Base-by-base conservation (phyloP, 2,113 vertebrate genomes). In the Neoarius graeffei region DNA sequence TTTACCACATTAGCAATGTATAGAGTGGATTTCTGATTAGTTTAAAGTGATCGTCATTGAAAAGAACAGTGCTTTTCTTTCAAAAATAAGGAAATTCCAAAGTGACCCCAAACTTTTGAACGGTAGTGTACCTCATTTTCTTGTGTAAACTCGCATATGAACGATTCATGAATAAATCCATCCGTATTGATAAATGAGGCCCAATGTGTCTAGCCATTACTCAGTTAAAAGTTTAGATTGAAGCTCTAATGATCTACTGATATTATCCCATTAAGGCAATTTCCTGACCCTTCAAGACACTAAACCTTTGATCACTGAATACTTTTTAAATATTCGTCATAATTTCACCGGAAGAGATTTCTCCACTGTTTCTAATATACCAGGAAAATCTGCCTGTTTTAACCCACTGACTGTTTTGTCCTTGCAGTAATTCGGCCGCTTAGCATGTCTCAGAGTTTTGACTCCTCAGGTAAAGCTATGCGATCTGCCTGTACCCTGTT, bases 391-490 rank as follows among this genome's bases (percentile, higher is more conserved):
- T 42, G 73, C 59, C 20, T 69, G 67, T 91, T 84, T 88, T 90
- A 86, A 90, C 64, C 11, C 56, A 5, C 91, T 93, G 94, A 95
- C 92, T 96, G 91, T 97, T 96, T 96, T 88, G 71, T 76, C 93
- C 95, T 97, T 97, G 91, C 97, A 99, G 97, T 96, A 95, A 94
- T 95, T 90, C 95, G 96, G 92, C 97, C 97, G 89, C 97, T 99
- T 98, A 98, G 98, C 96, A 97, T 98, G 97, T 99, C 98, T 97
- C 94, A 97, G 96, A 99, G 97, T 97, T 99, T 98, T 99, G 98
- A 99, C 95, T 96, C 96, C 95, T 97, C 98, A 99, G 98, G 98
- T 99, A 99, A 99, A 96, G 95, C 84, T 91, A 89, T 90, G 90
- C 92, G 89, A 89, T 93, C 89, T 81, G 52, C 48, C 23, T 88